Evolutionary conservation across 1,140 invertebrate genomes (phyloP).

Genomic region (Drosophila bocqueti): DNA sequence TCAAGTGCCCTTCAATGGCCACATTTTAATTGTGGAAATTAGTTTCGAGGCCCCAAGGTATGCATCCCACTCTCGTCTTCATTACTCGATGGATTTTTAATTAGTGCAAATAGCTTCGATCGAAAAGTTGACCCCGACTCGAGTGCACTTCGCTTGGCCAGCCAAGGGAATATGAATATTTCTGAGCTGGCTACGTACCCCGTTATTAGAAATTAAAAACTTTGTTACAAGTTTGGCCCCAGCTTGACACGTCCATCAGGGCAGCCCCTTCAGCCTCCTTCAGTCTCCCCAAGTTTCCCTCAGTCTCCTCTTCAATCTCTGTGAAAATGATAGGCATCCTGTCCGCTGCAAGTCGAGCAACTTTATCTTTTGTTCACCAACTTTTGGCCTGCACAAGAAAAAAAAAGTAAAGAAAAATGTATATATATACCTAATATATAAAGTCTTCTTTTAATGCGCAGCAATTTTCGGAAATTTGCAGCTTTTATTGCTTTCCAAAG

Average conservation of each 20-base stretch:
- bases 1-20: constrained; percentile 10
- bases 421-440: no score
- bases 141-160: constrained; percentile 20
- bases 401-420: not conserved
- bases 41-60: constrained; percentile 17
- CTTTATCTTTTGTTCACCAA: constrained; percentile 18
- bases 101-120: constrained; percentile 47
- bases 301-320: not conserved
- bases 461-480: constrained; percentile 2
- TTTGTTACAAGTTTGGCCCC: constrained; percentile 56
- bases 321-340: constrained; percentile 30
- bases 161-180: constrained; percentile 14
- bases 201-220: constrained; percentile 59
- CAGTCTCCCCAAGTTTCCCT: not conserved
- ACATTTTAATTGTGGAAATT: constrained; percentile 30
- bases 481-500: not conserved
- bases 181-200: not conserved
- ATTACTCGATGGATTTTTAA: constrained; percentile 42
- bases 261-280: not conserved
- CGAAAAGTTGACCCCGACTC: constrained; percentile 20
- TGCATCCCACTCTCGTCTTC: constrained; percentile 1
- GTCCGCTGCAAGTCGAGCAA: constrained; percentile 18
- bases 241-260: constrained; percentile 6
- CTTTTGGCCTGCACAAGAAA: not conserved
- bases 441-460: constrained; percentile 1